Evolutionary conservation across 2,113 vertebrate genomes (phyloP), one percentile per base, ranked within the genome.

Genomic region (Passer domesticus): DNA sequence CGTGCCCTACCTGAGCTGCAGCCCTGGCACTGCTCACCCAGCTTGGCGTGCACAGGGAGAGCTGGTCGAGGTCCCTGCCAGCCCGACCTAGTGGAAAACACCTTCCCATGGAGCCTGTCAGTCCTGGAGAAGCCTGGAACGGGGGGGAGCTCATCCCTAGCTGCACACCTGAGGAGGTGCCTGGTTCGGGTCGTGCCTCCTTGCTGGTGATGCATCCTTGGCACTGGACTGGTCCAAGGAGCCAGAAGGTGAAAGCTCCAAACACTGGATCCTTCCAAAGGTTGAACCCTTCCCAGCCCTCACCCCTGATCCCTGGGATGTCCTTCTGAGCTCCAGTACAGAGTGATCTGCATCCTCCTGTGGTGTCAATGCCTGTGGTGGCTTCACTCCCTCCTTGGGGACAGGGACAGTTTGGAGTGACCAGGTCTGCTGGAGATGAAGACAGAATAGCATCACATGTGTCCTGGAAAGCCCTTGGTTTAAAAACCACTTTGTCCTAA

Each of bases 131-230:
- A 39, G 39, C 33, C 30, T 17, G 89, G 53, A 7, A 5, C 21
- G 56, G 28, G 0, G 12, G 64, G 77, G 23, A 13, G 47, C 56
- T 28, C 5, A 6, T 37, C 31, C 66, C 31, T 2, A 0, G 0
- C 19, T 2, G 24, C 37, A 7, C 15, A 3, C 27, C 74, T 3
- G 60, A 20, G 72, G 8, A 67, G 58, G 5, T 3, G 30, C 62
- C 16, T 1, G 6, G 0, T 7, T 22, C 0, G 2, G 23, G 20
- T 24, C 0, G 0, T 5, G 6, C n/a, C 14, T 76, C 44, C 83
- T 15, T 16, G 2, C 0, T 1, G 1, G 2, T 3, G 2, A 0
- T 1, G 52, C 1, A 0, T 30, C 28, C n/a, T 24, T 15, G 13
- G 18, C 1, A 0, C 59, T 10, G 46, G 19, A 7, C 8, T 39